Conservation (phyloP, 2,888 invertebrate species). For the Oscheius sp. region DNA sequence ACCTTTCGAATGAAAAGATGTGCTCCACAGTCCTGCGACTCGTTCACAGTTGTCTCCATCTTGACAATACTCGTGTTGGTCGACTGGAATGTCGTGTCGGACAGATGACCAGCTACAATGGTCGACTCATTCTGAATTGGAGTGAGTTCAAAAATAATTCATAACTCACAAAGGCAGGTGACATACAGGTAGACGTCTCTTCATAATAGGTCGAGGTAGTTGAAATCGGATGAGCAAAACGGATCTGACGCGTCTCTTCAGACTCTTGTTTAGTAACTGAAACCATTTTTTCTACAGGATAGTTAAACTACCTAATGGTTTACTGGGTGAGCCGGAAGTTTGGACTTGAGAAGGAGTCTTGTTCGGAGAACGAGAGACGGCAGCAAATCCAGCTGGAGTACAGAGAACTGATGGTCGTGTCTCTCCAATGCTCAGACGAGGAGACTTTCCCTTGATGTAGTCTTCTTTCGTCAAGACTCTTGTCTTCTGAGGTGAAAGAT, state of each 20-base stretch:
- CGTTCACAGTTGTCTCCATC: not conserved
- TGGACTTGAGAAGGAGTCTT: conserved; percentile 10
- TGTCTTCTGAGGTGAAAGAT: conserved; percentile 30
- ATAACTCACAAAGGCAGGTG: not conserved
- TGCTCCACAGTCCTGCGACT: conserved; percentile 47
- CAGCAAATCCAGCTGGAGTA: conserved; percentile 42
- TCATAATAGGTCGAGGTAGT: conserved; percentile 31
- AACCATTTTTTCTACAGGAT: not conserved
- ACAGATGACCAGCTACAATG: conserved; percentile 19
- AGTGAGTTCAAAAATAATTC: not conserved
- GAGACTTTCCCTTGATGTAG: conserved; percentile 55
- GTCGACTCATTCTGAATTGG: conserved; percentile 32
- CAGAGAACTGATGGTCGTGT: conserved; percentile 52
- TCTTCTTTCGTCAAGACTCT: conserved; percentile 52
- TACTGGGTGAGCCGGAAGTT: not conserved
- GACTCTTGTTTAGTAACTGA: conserved; percentile 5
- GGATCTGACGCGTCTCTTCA: conserved; percentile 43
- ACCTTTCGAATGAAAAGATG: conserved; percentile 56
- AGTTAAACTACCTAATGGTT: not conserved
- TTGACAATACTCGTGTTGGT: not conserved
- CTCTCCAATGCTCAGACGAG: conserved; percentile 56
- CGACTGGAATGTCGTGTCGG: not conserved
- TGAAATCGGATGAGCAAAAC: conserved; percentile 51
- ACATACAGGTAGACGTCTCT: conserved; percentile 23
- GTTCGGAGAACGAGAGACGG: conserved; percentile 17